Percentiles rank a stretch among this genome's conserved stretches.
Evolutionary conservation across 2,113 vertebrate species (phyloP).

Genomic region (Cyprinodon tularosa): DNA sequence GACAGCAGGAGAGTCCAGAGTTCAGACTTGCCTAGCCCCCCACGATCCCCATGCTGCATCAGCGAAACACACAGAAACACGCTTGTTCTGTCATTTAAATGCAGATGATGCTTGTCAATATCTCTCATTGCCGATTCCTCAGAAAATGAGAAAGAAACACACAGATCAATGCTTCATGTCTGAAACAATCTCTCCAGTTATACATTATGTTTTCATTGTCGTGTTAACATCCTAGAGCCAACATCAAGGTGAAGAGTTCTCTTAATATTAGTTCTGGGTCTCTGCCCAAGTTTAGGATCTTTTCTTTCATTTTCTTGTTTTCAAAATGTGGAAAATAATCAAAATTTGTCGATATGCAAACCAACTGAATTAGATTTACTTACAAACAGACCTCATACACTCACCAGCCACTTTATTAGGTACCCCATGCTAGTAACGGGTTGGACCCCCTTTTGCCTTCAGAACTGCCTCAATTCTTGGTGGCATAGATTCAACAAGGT

Average conservation of each 20-base stretch:
- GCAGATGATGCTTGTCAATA: constrained; percentile 7
- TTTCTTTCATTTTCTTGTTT: constrained; percentile 15
- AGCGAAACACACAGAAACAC: constrained; percentile 22
- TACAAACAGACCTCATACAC: no score
- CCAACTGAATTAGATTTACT: constrained; percentile 7
- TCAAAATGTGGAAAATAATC: background rate
- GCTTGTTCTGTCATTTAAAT: constrained; percentile 16
- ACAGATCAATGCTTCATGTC: constrained; percentile 3
- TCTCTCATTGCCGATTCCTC: constrained; percentile 14
- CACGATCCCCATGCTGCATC: background rate
- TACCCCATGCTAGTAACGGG: no score
- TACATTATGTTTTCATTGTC: background rate
- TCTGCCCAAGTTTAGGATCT: constrained; percentile 9
- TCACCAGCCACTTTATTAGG: no score
- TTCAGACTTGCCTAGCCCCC: constrained; percentile 14
- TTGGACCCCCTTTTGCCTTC: no score
- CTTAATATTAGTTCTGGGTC: constrained; percentile 16
- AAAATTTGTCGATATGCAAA: background rate
- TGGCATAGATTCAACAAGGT: no score
- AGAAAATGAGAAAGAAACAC: constrained; percentile 1
- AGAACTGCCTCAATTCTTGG: no score
- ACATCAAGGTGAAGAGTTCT: constrained; percentile 9
- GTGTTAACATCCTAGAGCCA: constrained; percentile 13
- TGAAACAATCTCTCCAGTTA: constrained; percentile 1
- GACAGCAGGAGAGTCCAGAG: constrained; percentile 40